Evolutionary conservation across 2,113 vertebrate species (phyloP).

Genomic region (Panurus biarmicus): DNA sequence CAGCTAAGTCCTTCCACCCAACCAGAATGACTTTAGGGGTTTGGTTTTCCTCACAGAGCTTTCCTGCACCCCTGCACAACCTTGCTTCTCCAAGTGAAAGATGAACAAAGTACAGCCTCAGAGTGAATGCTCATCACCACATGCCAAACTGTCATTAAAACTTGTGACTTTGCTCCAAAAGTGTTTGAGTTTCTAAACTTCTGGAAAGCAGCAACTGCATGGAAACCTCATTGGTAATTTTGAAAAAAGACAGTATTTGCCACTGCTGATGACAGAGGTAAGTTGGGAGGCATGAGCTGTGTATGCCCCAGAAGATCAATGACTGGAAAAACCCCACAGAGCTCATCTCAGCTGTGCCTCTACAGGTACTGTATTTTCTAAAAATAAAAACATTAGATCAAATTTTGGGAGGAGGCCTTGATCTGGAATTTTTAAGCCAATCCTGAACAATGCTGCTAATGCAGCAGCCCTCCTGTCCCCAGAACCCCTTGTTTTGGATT

Average conservation of each 20-base stretch:
- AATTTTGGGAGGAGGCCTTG: conserved; percentile 12
- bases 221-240: neutral
- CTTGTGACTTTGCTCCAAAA: neutral
- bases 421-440: neutral
- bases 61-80: neutral
- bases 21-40: neutral
- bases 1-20: neutral
- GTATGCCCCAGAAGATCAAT: neutral
- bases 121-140: neutral
- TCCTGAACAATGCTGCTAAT: neutral
- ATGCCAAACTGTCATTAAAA: neutral
- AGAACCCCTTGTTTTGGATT: neutral
- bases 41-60: neutral
- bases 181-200: neutral
- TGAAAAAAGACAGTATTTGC: neutral
- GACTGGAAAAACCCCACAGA: neutral
- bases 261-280: neutral
- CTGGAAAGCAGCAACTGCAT: neutral
- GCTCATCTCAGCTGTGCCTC: neutral
- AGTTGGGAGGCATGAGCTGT: neutral
- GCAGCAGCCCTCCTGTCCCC: neutral
- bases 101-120: neutral
- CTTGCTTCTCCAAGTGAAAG: neutral
- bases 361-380: neutral
- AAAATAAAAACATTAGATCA: conserved; percentile 7